Evolutionary conservation across 2,888 invertebrate genomes (phyloP).

Genomic region (Scaptodrosophila latifasciaeformis): DNA sequence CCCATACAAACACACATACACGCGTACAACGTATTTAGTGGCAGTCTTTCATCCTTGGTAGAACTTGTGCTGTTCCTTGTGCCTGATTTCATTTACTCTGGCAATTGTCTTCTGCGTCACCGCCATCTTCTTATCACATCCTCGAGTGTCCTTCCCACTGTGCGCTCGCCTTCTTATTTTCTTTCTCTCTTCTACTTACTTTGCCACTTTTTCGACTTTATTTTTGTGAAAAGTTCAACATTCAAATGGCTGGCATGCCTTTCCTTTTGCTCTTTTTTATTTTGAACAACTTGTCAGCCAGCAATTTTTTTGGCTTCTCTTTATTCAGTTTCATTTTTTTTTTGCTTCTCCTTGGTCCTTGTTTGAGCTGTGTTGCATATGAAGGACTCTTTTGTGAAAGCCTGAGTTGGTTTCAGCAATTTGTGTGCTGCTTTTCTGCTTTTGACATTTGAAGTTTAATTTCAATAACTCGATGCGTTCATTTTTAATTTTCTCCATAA

Average conservation of each 20-base stretch:
- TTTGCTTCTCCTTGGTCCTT: neutral
- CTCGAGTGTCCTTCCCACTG: neutral
- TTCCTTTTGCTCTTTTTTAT: slow-evolving; percentile 53
- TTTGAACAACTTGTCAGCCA: slow-evolving; percentile 64
- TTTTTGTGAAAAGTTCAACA: slow-evolving; percentile 39
- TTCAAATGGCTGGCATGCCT: slow-evolving; percentile 29
- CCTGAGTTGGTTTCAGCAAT: neutral
- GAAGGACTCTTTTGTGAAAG: slow-evolving; percentile 45
- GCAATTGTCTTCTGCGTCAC: slow-evolving; percentile 61
- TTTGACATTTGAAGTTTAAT: slow-evolving; percentile 69
- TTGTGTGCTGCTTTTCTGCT: slow-evolving; percentile 29
- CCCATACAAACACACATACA: too few species aligned
- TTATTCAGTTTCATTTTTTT: slow-evolving; percentile 1
- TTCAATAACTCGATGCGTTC: slow-evolving; percentile 62
- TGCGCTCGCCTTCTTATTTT: neutral
- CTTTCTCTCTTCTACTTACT: neutral
- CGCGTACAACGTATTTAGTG: slow-evolving; percentile 33
- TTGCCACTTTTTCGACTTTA: neutral
- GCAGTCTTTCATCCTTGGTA: neutral
- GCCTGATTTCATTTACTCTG: slow-evolving; percentile 63
- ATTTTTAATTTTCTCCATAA: slow-evolving; percentile 31
- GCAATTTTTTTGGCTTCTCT: slow-evolving; percentile 28
- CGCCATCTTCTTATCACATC: slow-evolving; percentile 58
- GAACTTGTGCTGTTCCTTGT: slow-evolving; percentile 16
- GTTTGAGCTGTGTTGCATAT: slow-evolving; percentile 41